Percentiles rank a stretch among this genome's conserved stretches.
Conservation (phyloP, 2,797 vertebrate genomes). For the Coregonus sp. region DNA sequence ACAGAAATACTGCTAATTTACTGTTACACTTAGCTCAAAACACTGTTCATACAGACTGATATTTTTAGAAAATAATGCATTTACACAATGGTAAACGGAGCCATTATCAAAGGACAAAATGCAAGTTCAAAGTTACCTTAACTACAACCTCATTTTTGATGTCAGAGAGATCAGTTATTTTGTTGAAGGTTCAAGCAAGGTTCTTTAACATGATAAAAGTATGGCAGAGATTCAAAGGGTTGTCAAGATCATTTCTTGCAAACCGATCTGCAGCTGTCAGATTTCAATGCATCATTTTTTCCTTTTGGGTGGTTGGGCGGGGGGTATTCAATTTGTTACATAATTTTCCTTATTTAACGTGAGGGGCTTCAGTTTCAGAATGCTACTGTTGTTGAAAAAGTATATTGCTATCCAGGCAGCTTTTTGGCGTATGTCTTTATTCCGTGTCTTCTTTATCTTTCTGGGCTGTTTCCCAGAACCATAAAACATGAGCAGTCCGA, state of each 20-base stretch:
- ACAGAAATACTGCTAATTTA: conserved; percentile 56
- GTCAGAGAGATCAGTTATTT: conserved; percentile 3
- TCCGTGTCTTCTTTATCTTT: conserved; percentile 9
- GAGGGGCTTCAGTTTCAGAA: not conserved
- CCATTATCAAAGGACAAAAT: not conserved
- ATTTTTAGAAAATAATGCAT: not conserved
- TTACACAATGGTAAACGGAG: not conserved
- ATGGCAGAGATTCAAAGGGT: conserved; percentile 30
- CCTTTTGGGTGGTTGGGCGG: not conserved
- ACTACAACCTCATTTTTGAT: not conserved
- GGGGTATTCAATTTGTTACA: not conserved
- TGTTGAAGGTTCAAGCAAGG: conserved; percentile 13
- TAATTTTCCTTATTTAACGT: not conserved
- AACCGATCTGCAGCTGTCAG: not conserved
- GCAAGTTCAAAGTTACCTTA: not conserved
- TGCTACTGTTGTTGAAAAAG: not conserved
- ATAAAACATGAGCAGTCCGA: conserved; percentile 36
- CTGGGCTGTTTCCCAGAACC: conserved; percentile 21
- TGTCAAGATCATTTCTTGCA: not conserved
- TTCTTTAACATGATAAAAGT: conserved; percentile 2
- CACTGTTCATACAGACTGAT: conserved; percentile 8
- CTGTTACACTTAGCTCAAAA: conserved; percentile 42
- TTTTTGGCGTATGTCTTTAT: not conserved
- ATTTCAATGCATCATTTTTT: not conserved
- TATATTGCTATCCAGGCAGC: not conserved